Percentiles rank a stretch among this genome's conserved stretches.
These are phyloP conservation scores for Tiliqua scincoides DNA, from an alignment of 2,113 vertebrate genomes.

Conservation along the genomic window DNA sequence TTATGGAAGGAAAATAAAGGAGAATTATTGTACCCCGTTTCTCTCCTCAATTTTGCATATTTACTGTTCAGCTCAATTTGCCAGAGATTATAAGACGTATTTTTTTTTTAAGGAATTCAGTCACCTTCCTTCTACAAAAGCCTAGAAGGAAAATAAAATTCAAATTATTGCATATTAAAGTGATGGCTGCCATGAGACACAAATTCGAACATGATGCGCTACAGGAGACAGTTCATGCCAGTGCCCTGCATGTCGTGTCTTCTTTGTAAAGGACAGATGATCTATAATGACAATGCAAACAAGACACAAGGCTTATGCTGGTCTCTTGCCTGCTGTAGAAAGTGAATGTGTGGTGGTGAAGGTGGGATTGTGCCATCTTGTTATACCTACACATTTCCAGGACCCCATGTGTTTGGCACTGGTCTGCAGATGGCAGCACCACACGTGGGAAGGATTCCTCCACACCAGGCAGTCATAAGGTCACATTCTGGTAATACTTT, in stretches of 20 bases:
- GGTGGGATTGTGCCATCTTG: too few relatives aligned
- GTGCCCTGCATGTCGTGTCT: not conserved
- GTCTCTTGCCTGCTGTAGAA: too few relatives aligned
- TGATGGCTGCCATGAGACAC: not conserved
- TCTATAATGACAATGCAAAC: too few relatives aligned
- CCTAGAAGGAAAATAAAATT: conserved; percentile 11
- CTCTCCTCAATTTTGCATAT: not conserved
- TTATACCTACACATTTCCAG: too few relatives aligned
- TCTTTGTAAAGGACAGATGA: not conserved
- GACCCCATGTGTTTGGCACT: too few relatives aligned
- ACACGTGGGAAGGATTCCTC: too few relatives aligned
- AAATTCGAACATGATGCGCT: conserved; percentile 2
- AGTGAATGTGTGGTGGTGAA: too few relatives aligned
- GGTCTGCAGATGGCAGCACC: too few relatives aligned
- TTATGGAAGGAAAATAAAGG: not conserved
- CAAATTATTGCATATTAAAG: conserved; percentile 17
- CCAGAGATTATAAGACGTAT: conserved; percentile 5
- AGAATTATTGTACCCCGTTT: not conserved
- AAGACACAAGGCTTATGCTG: too few relatives aligned
- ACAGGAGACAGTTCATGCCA: not conserved
- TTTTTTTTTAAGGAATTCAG: not conserved
- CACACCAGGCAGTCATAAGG: too few relatives aligned
- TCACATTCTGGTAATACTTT: too few relatives aligned
- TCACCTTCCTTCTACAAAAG: not conserved
- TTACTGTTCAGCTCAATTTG: conserved; percentile 13